A percentile compares a stretch with the other conserved stretches of the same genome.
These are phyloP conservation scores for Phymatocera aterrima DNA, from an alignment of 2,888 invertebrate species.

Conservation along the genomic window DNA sequence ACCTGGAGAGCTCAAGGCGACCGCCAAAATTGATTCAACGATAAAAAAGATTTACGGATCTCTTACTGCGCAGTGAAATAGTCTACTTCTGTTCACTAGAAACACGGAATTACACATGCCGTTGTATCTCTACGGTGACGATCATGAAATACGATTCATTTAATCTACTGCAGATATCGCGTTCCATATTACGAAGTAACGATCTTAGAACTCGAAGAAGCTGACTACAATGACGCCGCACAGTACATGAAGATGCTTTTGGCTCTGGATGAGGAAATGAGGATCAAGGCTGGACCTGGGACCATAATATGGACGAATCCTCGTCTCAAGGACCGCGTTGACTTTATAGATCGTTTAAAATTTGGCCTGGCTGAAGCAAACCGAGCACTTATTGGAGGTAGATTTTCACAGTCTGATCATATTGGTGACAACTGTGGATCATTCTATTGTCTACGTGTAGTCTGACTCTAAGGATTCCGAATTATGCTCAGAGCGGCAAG, in stretches of 20 bases:
- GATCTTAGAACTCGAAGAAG: constrained; percentile 77
- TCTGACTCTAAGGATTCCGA: neutral
- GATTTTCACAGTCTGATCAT: too few species aligned
- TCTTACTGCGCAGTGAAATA: too few species aligned
- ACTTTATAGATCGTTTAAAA: constrained; percentile 70
- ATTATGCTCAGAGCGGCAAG: constrained; percentile 47
- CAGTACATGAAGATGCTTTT: constrained; percentile 77
- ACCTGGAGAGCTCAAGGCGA: too few species aligned
- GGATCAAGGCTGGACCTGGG: constrained; percentile 76
- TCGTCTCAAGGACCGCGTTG: constrained; percentile 61
- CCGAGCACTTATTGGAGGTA: constrained; percentile 72
- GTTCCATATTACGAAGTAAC: constrained; percentile 77
- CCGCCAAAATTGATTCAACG: too few species aligned
- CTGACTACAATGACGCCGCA: constrained; percentile 75
- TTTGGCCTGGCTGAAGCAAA: constrained; percentile 72
- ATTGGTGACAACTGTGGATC: too few species aligned
- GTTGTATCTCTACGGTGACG: neutral
- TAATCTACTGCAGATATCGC: constrained; percentile 72
- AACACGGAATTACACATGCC: neutral
- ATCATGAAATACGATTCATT: neutral
- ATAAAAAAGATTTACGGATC: too few species aligned
- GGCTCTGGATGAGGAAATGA: constrained; percentile 76
- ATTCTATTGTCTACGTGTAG: too few species aligned
- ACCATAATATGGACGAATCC: constrained; percentile 74
- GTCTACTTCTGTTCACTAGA: too few species aligned